These are phyloP conservation scores for Oreochromis niloticus DNA, from an alignment of 2,113 vertebrate species.

Conservation along the genomic window DNA sequence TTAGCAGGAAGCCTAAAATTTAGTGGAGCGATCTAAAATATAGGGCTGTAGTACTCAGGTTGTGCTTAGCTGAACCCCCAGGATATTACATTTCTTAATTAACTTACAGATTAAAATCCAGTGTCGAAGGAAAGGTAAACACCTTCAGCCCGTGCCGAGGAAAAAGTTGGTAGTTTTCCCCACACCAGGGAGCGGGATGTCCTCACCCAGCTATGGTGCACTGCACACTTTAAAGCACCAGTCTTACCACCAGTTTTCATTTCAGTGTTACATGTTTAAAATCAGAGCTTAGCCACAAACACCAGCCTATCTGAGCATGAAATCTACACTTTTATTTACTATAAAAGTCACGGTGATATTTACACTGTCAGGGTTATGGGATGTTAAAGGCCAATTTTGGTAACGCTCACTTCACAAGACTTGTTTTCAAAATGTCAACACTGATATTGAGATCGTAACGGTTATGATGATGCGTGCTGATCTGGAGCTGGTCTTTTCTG, in stretches of 20 bases:
- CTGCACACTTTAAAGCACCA: not conserved
- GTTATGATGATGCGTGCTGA: not conserved
- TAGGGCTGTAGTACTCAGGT: not conserved
- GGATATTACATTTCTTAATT: not conserved
- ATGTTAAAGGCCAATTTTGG: not conserved
- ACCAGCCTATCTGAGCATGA: not conserved
- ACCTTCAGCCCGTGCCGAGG: not conserved
- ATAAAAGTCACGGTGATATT: not conserved
- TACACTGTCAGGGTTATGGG: not conserved
- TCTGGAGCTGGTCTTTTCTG: not conserved
- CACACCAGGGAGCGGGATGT: not conserved
- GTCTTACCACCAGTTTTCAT: not conserved
- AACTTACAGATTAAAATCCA: not conserved
- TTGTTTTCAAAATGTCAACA: not conserved
- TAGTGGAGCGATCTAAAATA: conserved; percentile 3
- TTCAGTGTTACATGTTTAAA: not conserved
- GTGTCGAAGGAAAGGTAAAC: not conserved
- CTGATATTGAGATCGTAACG: not conserved
- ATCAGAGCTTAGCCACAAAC: not conserved
- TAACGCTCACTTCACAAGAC: not conserved
- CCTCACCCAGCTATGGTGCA: not conserved
- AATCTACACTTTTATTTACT: not conserved
- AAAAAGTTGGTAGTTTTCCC: not conserved
- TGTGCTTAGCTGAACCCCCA: not conserved
- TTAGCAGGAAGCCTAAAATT: not conserved